Base-by-base conservation (phyloP, 2,888 invertebrate genomes). In the Hoplodrina blanda region DNA sequence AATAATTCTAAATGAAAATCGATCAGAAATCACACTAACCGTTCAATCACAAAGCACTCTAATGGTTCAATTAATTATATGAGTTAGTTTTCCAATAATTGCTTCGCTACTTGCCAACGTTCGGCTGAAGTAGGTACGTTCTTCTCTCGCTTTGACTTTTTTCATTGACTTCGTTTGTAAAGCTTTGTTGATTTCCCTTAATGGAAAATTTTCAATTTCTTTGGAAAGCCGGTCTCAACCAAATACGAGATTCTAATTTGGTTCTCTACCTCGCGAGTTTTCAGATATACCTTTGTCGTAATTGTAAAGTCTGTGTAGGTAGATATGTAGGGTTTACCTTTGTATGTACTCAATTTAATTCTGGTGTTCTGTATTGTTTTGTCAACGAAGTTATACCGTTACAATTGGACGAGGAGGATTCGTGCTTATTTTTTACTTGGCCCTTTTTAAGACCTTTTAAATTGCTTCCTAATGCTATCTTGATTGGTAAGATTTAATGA, bases 31-130 rank as follows among this genome's bases (percentile, higher is more conserved):
- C 68, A 63, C 71, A 71, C 72, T 73, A 76, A 85, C 75, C 69
- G 75, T 82, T 80, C 73, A 63, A 78, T 84, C 78, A 85, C 81
- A 85, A 88, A 84, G 84, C 81, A 70, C 66, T 86, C 69, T 78
- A 89, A 86, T 83, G 78, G 81, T 86, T 86, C 89, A 87, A 90
- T 91, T 90, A 90, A 91, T 90, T 89, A 90, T 86, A 88, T 86
- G 86, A 90, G 86, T 89, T 89, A 89, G 88, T 89, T 91, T 89
- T 89, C 90, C 89, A 87, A 90, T 92, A 91, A 91, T 91, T 91
- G 90, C 88, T 90, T 80, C 82, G 83, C 83, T 85, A 74, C 86
- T 85, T 85, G 83, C 83, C 81, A 84, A 85, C 87, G 88, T 83
- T 81, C 82, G 85, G 83, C 84, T 84, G 60, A 59, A 67, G 70